Conservation (phyloP, 2,888 invertebrate species). For the Eledona agricola region DNA sequence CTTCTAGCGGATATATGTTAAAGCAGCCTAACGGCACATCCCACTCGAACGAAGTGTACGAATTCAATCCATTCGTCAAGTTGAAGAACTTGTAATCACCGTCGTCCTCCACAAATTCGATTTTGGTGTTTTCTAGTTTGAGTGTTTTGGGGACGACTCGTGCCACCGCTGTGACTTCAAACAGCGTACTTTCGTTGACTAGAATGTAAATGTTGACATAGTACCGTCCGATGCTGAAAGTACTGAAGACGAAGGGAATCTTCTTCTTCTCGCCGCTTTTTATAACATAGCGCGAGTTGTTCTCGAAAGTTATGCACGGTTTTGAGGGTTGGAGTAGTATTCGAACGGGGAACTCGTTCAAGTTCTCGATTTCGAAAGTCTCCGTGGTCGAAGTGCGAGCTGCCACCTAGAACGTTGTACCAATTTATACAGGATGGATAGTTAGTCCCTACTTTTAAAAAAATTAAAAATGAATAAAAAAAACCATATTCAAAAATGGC, state of each 20-base stretch:
- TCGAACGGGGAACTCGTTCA: conserved; percentile 57
- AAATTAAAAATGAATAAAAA: no score
- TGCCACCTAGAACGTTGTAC: conserved; percentile 50
- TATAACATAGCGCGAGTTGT: conserved; percentile 37
- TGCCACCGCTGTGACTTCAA: conserved; percentile 60
- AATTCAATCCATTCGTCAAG: conserved; percentile 66
- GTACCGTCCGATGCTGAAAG: conserved; percentile 52
- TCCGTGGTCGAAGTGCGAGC: conserved; percentile 51
- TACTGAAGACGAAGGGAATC: conserved; percentile 48
- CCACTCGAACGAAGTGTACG: conserved; percentile 65
- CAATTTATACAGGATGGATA: no score
- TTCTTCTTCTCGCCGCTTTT: conserved; percentile 37
- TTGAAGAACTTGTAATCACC: conserved; percentile 62
- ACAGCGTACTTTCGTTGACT: conserved; percentile 61
- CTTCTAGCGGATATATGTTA: conserved; percentile 64
- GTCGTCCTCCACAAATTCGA: conserved; percentile 48
- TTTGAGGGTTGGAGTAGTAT: conserved; percentile 42
- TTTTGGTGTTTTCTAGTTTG: conserved; percentile 2
- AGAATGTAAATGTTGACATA: conserved; percentile 59
- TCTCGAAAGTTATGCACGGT: conserved; percentile 44
- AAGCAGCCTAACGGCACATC: conserved; percentile 64
- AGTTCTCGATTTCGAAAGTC: conserved; percentile 56
- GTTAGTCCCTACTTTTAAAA: no score
- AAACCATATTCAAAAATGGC: no score
- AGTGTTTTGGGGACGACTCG: conserved; percentile 58